These are phyloP conservation scores for Lepidochrysops patricia DNA, from an alignment of 2,888 invertebrate species.

Conservation along the genomic window DNA sequence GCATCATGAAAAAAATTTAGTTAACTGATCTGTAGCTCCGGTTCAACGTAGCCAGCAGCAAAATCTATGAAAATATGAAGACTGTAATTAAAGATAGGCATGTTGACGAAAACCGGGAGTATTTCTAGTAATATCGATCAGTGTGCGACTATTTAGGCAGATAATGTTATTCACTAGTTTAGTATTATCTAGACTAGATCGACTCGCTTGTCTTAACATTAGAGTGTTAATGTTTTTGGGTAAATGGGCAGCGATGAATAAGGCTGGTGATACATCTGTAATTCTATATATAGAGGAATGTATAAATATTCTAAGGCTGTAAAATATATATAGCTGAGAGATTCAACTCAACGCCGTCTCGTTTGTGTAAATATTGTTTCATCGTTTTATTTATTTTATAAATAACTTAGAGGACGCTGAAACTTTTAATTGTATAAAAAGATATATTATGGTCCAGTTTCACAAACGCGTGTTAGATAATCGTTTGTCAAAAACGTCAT, in stretches of 20 bases:
- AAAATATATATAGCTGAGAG: constrained; percentile 48
- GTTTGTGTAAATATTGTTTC: constrained; percentile 32
- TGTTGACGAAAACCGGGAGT: too few relatives aligned
- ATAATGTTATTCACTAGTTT: constrained; percentile 4
- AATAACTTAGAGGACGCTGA: constrained; percentile 7
- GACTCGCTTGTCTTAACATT: constrained; percentile 32
- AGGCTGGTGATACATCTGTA: constrained; percentile 66
- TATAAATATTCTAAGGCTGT: constrained; percentile 45
- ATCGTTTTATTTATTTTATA: constrained; percentile 25
- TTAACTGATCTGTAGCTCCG: too few relatives aligned
- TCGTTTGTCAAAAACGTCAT: too few relatives aligned
- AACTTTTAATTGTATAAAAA: not conserved
- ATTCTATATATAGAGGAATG: constrained; percentile 37
- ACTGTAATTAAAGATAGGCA: too few relatives aligned
- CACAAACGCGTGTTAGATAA: too few relatives aligned
- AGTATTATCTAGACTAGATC: constrained; percentile 17
- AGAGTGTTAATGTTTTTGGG: constrained; percentile 31
- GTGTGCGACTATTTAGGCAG: constrained; percentile 1
- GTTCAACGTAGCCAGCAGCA: too few relatives aligned
- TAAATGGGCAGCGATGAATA: constrained; percentile 43
- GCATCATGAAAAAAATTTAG: too few relatives aligned
- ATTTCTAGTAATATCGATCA: not conserved
- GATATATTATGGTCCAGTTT: too few relatives aligned
- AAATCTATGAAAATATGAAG: too few relatives aligned
- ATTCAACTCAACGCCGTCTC: constrained; percentile 51